These are phyloP conservation scores for Phlogophora meticulosa DNA, from an alignment of 2,888 invertebrate species.

Conservation along the genomic window DNA sequence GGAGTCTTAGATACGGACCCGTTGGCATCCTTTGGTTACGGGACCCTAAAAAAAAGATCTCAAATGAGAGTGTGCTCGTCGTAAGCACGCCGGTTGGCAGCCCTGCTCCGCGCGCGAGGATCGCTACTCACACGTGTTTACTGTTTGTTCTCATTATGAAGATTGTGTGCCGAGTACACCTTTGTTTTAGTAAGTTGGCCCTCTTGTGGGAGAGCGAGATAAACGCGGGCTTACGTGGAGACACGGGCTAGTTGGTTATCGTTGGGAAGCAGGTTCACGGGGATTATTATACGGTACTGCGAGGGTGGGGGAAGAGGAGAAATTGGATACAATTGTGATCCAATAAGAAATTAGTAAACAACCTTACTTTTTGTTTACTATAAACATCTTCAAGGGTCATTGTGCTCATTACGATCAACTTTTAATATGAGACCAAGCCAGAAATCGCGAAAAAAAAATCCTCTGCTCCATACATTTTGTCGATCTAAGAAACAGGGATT, in stretches of 20 bases:
- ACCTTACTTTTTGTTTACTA: too few species aligned
- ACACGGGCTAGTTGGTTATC: conserved; percentile 14
- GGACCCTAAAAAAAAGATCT: background rate
- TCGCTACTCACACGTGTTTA: conserved; percentile 27
- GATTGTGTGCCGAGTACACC: conserved; percentile 38
- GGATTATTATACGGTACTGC: background rate
- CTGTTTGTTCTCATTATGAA: conserved; percentile 44
- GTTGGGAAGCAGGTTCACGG: background rate
- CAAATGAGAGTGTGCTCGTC: conserved; percentile 2
- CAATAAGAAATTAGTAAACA: background rate
- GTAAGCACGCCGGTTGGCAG: conserved; percentile 1
- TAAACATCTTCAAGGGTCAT: too few species aligned
- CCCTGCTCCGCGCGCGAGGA: conserved; percentile 9
- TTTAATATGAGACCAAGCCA: too few species aligned
- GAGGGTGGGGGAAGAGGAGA: background rate
- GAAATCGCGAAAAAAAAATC: too few species aligned
- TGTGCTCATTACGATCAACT: too few species aligned
- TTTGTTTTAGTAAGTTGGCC: conserved; percentile 50
- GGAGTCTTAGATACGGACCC: too few species aligned
- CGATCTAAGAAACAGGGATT: too few species aligned
- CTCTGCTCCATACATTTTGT: too few species aligned
- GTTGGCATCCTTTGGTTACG: too few species aligned
- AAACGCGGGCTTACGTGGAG: conserved; percentile 11
- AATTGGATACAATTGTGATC: too few species aligned
- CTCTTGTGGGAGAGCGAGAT: conserved; percentile 30